Conservation (phyloP, 2,888 invertebrate species). For the Vanessa cardui region DNA sequence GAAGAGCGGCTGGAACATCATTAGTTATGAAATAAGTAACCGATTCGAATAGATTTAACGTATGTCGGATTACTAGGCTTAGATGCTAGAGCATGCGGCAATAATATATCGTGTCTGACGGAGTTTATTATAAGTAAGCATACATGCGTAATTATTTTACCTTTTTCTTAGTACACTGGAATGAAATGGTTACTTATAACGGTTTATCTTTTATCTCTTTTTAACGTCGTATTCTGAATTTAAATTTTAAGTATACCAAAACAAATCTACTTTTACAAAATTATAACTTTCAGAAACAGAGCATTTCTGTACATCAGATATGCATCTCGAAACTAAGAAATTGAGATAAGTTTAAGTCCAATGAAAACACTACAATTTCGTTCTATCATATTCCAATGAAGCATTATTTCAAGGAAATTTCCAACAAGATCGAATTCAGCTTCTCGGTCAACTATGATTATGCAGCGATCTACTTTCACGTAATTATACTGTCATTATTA, state of each 20-base stretch:
- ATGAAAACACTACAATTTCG: constrained; percentile 4
- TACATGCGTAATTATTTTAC: too few species aligned
- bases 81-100: neutral
- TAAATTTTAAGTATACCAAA: too few species aligned
- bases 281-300: too few species aligned
- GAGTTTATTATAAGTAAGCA: neutral
- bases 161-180: too few species aligned
- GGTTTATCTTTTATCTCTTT: too few species aligned
- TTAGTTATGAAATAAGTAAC: constrained; percentile 23
- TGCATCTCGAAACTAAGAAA: neutral
- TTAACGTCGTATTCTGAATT: too few species aligned
- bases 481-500: constrained; percentile 33
- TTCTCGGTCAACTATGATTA: constrained; percentile 20
- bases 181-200: too few species aligned
- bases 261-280: too few species aligned
- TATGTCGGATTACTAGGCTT: neutral
- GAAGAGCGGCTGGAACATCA: constrained; percentile 15
- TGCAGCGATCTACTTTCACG: constrained; percentile 28
- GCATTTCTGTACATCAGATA: neutral
- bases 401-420: constrained; percentile 17
- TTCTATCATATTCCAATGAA: neutral
- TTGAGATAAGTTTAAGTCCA: neutral
- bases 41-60: constrained; percentile 8
- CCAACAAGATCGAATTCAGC: constrained; percentile 13
- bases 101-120: too few species aligned